phyloP scores from a whole-genome alignment of 2,888 invertebrate species.

The Criorhina ranunculi region DNA sequence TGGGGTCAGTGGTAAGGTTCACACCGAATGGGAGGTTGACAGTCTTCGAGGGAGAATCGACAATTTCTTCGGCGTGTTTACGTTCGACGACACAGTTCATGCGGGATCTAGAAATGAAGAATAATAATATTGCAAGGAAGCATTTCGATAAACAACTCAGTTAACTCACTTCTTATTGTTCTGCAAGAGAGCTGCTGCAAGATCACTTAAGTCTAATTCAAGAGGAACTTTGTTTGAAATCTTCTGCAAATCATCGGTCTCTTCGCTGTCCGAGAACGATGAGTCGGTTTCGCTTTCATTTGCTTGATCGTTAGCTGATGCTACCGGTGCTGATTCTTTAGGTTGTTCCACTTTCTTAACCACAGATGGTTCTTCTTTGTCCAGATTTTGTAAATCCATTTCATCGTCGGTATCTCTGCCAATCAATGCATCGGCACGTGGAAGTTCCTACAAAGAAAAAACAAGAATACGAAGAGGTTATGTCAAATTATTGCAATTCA shows the following conservation, averaged over 20 bases:
- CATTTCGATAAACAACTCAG: neutral
- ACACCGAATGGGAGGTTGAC: slow-evolving; percentile 88
- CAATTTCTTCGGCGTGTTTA: slow-evolving; percentile 92
- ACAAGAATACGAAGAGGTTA: slow-evolving; percentile 32
- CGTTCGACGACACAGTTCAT: slow-evolving; percentile 97
- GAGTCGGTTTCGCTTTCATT: slow-evolving; percentile 83
- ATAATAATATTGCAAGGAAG: neutral
- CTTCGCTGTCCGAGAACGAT: slow-evolving; percentile 87
- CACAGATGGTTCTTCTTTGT: slow-evolving; percentile 79
- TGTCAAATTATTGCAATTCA: slow-evolving; percentile 40
- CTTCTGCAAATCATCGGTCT: slow-evolving; percentile 86
- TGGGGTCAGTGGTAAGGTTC: slow-evolving; percentile 89
- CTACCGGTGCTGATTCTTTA: slow-evolving; percentile 77
- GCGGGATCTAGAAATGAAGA: slow-evolving; percentile 86
- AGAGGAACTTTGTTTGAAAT: slow-evolving; percentile 90
- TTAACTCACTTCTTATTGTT: slow-evolving; percentile 87
- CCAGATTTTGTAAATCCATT: slow-evolving; percentile 81
- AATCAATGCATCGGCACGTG: slow-evolving; percentile 84
- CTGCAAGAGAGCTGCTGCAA: slow-evolving; percentile 90
- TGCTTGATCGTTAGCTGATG: slow-evolving; percentile 50
- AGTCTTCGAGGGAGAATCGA: slow-evolving; percentile 90
- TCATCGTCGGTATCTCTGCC: slow-evolving; percentile 83
- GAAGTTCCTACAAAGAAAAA: slow-evolving; percentile 82
- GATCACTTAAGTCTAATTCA: slow-evolving; percentile 92
- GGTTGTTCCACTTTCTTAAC: slow-evolving; percentile 79